These are phyloP conservation scores for Lasioglossum pauxillum DNA, from an alignment of 2,888 invertebrate species.

Conservation along the genomic window DNA sequence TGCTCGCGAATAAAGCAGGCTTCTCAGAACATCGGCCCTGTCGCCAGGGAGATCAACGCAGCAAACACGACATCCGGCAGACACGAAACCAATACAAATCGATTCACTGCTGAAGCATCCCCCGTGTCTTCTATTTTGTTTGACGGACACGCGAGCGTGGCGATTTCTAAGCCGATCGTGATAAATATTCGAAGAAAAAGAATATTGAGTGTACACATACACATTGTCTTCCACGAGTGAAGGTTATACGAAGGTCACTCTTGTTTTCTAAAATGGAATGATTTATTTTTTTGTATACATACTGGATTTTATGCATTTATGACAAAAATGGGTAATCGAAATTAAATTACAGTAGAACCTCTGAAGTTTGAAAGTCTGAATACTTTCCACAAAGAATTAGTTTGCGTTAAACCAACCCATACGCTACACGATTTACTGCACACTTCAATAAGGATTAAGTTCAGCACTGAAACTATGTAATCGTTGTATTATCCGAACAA, in stretches of 20 bases:
- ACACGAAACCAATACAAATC: constrained; percentile 6
- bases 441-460: too few relatives aligned
- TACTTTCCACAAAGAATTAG: too few relatives aligned
- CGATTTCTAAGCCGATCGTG: neutral
- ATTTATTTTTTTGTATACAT: neutral
- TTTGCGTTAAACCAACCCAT: too few relatives aligned
- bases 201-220: neutral
- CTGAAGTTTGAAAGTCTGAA: too few relatives aligned
- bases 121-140: neutral
- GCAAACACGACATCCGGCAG: constrained; percentile 10
- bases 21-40: neutral
- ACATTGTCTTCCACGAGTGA: too few relatives aligned
- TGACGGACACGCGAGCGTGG: neutral
- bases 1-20: constrained; percentile 9
- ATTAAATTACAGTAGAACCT: too few relatives aligned
- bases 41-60: constrained; percentile 6
- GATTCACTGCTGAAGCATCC: neutral
- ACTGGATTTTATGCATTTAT: neutral
- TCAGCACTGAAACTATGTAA: too few relatives aligned
- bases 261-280: neutral
- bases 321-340: too few relatives aligned
- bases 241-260: too few relatives aligned
- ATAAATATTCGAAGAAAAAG: neutral
- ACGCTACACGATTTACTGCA: too few relatives aligned
- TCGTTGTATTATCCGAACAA: too few relatives aligned